Conservation (phyloP, 1,140 invertebrate species). For the Rhizoglyphus robini region DNA sequence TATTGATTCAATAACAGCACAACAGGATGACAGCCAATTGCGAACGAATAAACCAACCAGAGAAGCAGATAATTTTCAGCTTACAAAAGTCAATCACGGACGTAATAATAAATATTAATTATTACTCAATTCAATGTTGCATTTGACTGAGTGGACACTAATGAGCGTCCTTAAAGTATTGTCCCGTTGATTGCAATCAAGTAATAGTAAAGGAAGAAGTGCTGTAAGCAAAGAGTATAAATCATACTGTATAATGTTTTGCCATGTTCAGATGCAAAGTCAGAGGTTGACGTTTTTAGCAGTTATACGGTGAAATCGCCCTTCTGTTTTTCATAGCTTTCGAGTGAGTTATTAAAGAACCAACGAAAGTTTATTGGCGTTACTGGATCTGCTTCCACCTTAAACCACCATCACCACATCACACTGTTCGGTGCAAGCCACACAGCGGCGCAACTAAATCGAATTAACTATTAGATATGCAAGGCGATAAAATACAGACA, state of each 20-base stretch:
- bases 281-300: not conserved
- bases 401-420: conserved; percentile 71
- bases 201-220: no score
- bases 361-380: conserved; percentile 58
- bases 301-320: conserved; percentile 23
- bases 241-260: conserved; percentile 7
- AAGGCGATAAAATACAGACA: not conserved
- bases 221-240: no score
- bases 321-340: conserved; percentile 49
- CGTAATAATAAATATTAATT: no score
- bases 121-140: no score
- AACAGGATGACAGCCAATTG: no score
- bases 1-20: no score
- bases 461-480: not conserved
- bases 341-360: conserved; percentile 83
- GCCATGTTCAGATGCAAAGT: conserved; percentile 1
- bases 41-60: no score
- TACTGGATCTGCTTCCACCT: conserved; percentile 72
- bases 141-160: no score
- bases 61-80: no score
- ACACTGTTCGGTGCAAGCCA: conserved; percentile 70
- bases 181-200: no score
- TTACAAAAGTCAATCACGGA: no score
- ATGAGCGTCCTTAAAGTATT: no score
- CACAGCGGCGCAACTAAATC: conserved; percentile 67